Evolutionary conservation across 2,888 invertebrate species (phyloP).

Genomic region (Chloromyia formosa): DNA sequence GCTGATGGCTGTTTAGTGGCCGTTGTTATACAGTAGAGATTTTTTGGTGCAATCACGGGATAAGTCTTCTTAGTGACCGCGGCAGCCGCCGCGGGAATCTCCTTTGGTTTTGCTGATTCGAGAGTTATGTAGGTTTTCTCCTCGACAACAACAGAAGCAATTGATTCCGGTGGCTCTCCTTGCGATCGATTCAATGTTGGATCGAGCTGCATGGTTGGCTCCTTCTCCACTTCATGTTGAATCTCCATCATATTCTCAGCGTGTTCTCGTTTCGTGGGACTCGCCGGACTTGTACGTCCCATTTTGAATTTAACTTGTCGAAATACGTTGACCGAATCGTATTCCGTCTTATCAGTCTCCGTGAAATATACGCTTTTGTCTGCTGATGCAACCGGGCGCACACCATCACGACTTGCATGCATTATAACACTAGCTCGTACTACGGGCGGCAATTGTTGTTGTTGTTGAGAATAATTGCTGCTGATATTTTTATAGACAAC

Average conservation of each 20-base stretch:
- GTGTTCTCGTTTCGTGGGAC: conserved; percentile 17
- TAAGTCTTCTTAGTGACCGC: conserved; percentile 39
- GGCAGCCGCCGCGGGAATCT: not conserved
- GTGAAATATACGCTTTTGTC: not conserved
- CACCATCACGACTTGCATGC: conserved; percentile 84
- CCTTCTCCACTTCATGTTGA: not conserved
- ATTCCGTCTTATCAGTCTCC: conserved; percentile 52
- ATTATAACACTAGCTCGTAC: conserved; percentile 81
- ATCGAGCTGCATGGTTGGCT: not conserved
- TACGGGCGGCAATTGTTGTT: conserved; percentile 58
- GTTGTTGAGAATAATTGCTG: not conserved
- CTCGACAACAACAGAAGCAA: too few species aligned
- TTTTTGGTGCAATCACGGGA: conserved; percentile 52
- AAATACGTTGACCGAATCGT: conserved; percentile 60
- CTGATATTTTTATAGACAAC: not conserved
- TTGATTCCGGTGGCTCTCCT: not conserved
- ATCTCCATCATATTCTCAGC: not conserved
- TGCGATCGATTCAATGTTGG: not conserved
- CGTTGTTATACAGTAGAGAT: conserved; percentile 48
- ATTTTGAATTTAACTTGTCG: conserved; percentile 63
- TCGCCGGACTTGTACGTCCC: conserved; percentile 56
- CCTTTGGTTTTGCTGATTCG: conserved; percentile 36
- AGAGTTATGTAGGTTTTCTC: conserved; percentile 24
- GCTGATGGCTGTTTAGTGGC: conserved; percentile 18
- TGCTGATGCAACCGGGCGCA: conserved; percentile 65